Conservation (phyloP, 2,797 vertebrate genomes). For the Mormyrus proboscirostris region DNA sequence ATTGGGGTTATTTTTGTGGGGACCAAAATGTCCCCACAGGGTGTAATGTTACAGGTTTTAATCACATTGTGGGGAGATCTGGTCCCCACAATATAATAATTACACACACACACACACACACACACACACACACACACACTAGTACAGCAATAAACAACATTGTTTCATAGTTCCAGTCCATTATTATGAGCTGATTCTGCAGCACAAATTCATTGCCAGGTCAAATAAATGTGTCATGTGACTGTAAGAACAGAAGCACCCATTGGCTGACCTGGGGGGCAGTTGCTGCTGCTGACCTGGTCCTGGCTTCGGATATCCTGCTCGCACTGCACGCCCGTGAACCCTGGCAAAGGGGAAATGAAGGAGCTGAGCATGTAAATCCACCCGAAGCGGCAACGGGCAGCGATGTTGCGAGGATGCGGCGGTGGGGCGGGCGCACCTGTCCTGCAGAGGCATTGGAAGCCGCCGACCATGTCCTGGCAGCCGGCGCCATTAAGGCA, state of each 20-base stretch:
- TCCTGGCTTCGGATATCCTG: slow-evolving; percentile 76
- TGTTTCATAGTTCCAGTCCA: neutral
- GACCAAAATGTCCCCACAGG: too few species aligned
- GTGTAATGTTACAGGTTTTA: too few species aligned
- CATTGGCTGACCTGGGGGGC: slow-evolving; percentile 72
- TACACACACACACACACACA: neutral
- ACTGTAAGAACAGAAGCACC: neutral
- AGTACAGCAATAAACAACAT: neutral
- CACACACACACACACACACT: neutral
- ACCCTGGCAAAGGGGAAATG: slow-evolving; percentile 60
- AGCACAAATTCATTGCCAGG: neutral
- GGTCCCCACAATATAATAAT: too few species aligned
- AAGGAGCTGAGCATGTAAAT: neutral
- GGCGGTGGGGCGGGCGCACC: slow-evolving; percentile 41
- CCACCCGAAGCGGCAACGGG: neutral
- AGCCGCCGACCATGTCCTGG: slow-evolving; percentile 82
- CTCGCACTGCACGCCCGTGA: slow-evolving; percentile 80
- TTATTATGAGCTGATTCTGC: neutral
- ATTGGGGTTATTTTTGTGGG: too few species aligned
- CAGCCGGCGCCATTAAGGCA: slow-evolving; percentile 89
- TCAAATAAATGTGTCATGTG: neutral
- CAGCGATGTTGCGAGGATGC: neutral
- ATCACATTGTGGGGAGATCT: too few species aligned
- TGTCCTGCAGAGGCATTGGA: slow-evolving; percentile 86
- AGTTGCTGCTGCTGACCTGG: slow-evolving; percentile 79